Percentiles rank a stretch among this genome's conserved stretches.
phyloP scores from a whole-genome alignment of 2,797 vertebrate species.

The Channa striata region DNA sequence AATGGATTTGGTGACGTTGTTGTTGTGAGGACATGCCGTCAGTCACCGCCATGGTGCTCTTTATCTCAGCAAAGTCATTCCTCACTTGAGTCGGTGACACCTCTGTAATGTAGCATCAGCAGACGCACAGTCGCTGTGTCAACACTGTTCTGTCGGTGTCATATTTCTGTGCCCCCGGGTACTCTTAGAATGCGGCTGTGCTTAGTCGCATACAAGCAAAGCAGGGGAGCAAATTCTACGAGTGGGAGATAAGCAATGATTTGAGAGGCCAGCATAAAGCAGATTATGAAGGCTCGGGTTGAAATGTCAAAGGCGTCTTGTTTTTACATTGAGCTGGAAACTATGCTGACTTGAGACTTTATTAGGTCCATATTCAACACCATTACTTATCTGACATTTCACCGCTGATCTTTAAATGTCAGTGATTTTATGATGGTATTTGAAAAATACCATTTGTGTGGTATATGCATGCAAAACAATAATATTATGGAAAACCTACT shows the following conservation, averaged over 20 bases:
- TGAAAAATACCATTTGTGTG: conserved; percentile 25
- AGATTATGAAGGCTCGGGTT: conserved; percentile 40
- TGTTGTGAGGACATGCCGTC: conserved; percentile 32
- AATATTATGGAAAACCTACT: neutral
- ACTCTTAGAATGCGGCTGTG: conserved; percentile 46
- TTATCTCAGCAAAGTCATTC: conserved; percentile 74
- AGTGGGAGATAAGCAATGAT: conserved; percentile 58
- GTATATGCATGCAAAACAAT: conserved; percentile 9
- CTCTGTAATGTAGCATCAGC: conserved; percentile 72
- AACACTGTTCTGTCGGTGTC: conserved; percentile 71
- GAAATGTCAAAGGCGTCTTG: conserved; percentile 71
- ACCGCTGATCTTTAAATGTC: conserved; percentile 67
- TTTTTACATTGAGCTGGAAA: conserved; percentile 45
- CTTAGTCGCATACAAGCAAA: conserved; percentile 44
- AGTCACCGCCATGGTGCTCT: conserved; percentile 51
- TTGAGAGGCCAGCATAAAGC: conserved; percentile 38
- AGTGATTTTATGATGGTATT: conserved; percentile 45
- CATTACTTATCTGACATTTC: conserved; percentile 68
- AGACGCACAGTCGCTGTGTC: conserved; percentile 71
- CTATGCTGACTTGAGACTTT: conserved; percentile 39
- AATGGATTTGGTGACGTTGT: conserved; percentile 27
- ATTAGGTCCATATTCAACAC: conserved; percentile 40
- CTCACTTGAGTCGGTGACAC: conserved; percentile 71
- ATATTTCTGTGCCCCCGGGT: conserved; percentile 63
- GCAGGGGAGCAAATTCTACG: conserved; percentile 63